These are phyloP conservation scores for Gallinago stenura DNA, from an alignment of 2,797 vertebrate genomes.

Conservation along the genomic window DNA sequence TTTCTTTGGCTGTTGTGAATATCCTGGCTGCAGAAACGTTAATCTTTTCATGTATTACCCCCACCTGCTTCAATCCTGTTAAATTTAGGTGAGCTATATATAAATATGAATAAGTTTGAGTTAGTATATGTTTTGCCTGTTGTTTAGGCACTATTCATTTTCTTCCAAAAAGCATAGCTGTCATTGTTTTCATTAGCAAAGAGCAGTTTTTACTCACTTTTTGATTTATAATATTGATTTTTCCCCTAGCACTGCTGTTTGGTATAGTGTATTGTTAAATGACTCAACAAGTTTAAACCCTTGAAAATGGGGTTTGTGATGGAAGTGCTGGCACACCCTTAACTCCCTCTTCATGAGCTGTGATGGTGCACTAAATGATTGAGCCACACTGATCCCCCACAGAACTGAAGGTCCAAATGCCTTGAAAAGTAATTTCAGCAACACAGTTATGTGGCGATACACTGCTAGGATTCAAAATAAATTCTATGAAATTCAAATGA, in stretches of 20 bases:
- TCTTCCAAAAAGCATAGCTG: slow-evolving; percentile 45
- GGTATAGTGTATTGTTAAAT: neutral
- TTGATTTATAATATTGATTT: slow-evolving; percentile 28
- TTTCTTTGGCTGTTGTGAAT: slow-evolving; percentile 31
- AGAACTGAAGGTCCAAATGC: neutral
- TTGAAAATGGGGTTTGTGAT: neutral
- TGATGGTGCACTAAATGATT: neutral
- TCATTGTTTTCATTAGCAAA: slow-evolving; percentile 33
- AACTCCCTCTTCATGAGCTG: neutral
- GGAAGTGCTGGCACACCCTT: neutral
- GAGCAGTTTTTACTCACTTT: neutral
- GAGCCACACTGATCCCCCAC: neutral
- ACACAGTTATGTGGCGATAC: neutral
- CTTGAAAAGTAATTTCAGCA: slow-evolving; percentile 11
- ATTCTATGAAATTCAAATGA: slow-evolving; percentile 56
- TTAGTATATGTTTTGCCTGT: neutral
- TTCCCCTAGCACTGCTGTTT: neutral
- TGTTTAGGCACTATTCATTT: slow-evolving; percentile 28
- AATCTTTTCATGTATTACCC: slow-evolving; percentile 60
- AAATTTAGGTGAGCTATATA: slow-evolving; percentile 64
- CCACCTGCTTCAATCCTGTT: slow-evolving; percentile 59
- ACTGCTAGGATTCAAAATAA: slow-evolving; percentile 29
- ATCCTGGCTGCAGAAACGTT: slow-evolving; percentile 61
- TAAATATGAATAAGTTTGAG: slow-evolving; percentile 53
- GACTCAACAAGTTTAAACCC: neutral